A percentile compares a stretch with the other conserved stretches of the same genome.
Evolutionary conservation across 2,888 invertebrate species (phyloP).

Genomic region (Syrphus vitripennis): DNA sequence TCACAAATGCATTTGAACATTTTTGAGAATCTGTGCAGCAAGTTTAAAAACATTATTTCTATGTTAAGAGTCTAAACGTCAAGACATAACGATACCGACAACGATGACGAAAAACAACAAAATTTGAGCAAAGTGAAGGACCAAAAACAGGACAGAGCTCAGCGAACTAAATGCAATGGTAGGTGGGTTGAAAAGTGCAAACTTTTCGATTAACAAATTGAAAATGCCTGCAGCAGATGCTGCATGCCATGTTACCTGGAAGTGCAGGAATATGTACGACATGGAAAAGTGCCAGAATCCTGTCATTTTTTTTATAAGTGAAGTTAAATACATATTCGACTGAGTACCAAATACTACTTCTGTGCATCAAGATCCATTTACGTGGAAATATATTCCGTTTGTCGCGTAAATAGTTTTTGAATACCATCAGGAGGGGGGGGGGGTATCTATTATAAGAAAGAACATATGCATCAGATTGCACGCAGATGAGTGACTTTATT

Average conservation of each 20-base stretch:
- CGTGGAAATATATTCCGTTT: conserved; percentile 55
- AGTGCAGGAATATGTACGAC: conserved; percentile 49
- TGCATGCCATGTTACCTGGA: conserved; percentile 56
- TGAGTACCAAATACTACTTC: conserved; percentile 3
- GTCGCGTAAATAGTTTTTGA: conserved; percentile 53
- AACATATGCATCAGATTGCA: not conserved
- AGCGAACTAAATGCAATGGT: not conserved
- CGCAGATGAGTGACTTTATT: not conserved
- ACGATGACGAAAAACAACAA: not conserved
- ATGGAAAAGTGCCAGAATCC: conserved; percentile 62
- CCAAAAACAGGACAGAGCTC: not conserved
- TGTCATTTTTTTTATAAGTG: conserved; percentile 43
- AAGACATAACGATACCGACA: conserved; percentile 20
- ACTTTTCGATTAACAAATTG: conserved; percentile 68
- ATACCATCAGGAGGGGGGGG: not conserved
- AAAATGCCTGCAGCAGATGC: conserved; percentile 66
- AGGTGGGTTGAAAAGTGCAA: conserved; percentile 40
- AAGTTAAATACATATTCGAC: conserved; percentile 49
- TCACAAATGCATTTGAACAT: conserved; percentile 30
- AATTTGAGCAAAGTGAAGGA: not conserved
- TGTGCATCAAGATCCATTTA: conserved; percentile 41
- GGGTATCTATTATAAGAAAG: not conserved
- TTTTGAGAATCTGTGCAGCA: conserved; percentile 15
- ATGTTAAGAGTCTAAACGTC: not conserved
- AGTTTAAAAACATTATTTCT: conserved; percentile 5